Evolutionary conservation across 2,888 invertebrate genomes (phyloP).

Genomic region (Drosophila silvestris): DNA sequence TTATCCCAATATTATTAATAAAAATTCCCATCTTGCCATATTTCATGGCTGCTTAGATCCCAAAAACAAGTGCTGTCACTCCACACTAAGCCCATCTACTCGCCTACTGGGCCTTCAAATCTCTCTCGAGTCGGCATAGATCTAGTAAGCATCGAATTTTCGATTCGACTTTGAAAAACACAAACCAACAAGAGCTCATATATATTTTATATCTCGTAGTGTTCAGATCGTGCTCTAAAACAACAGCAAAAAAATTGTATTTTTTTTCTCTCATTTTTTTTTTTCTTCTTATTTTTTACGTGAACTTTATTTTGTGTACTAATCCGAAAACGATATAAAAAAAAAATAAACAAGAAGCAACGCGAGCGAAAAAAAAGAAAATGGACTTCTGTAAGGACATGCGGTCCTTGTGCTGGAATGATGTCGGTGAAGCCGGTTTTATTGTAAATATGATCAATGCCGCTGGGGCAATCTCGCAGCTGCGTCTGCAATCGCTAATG

Average conservation of each 20-base stretch:
- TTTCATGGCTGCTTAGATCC: background rate
- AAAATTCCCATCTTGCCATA: background rate
- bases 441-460: background rate
- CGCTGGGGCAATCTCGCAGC: conserved; percentile 13
- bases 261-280: conserved; percentile 25
- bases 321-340: background rate
- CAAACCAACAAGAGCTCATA: conserved; percentile 1
- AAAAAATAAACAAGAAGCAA: background rate
- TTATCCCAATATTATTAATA: too few species aligned
- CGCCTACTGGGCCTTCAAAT: background rate
- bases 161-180: background rate
- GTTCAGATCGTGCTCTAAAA: conserved; percentile 11
- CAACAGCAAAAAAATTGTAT: background rate
- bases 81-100: too few species aligned
- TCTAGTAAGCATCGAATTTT: background rate
- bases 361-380: background rate
- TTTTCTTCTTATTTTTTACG: background rate
- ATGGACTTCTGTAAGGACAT: conserved; percentile 16
- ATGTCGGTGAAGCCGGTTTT: background rate
- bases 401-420: background rate
- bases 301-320: conserved; percentile 1
- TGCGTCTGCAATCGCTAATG: conserved; percentile 10
- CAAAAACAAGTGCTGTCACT: background rate
- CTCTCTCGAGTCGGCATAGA: background rate
- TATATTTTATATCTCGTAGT: conserved; percentile 87